Evolutionary conservation across 1,140 invertebrate genomes (phyloP).

Genomic region (Drosophila prosaltans): DNA sequence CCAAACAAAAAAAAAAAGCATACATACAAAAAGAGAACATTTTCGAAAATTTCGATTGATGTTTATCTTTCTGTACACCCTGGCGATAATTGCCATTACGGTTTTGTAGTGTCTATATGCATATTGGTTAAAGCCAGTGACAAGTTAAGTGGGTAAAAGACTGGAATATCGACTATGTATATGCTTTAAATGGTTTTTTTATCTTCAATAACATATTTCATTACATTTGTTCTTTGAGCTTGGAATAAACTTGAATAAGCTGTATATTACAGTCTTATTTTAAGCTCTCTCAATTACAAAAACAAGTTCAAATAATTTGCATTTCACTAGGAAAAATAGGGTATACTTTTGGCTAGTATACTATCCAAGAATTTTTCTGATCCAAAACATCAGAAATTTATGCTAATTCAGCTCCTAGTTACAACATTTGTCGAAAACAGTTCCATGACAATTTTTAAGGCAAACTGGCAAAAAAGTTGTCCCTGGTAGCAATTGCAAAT

Average conservation of each 20-base stretch:
- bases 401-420: background rate
- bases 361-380: too few relatives aligned
- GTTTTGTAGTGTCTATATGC: background rate
- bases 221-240: too few relatives aligned
- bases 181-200: too few relatives aligned
- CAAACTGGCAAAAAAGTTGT: background rate
- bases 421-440: background rate
- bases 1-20: conserved; percentile 38
- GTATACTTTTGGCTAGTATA: too few relatives aligned
- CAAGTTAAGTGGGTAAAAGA: background rate
- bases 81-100: background rate
- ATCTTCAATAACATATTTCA: too few relatives aligned
- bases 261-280: too few relatives aligned
- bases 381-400: too few relatives aligned
- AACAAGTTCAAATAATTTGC: too few relatives aligned
- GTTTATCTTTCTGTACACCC: background rate
- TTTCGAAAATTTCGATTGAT: background rate
- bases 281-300: too few relatives aligned
- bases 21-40: conserved; percentile 34
- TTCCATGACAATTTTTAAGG: background rate
- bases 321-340: too few relatives aligned
- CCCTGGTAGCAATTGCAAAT: background rate
- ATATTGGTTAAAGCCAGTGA: background rate
- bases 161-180: background rate
- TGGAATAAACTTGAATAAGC: too few relatives aligned